Conservation (phyloP, 1,140 invertebrate species). For the Sinella curviseta region DNA sequence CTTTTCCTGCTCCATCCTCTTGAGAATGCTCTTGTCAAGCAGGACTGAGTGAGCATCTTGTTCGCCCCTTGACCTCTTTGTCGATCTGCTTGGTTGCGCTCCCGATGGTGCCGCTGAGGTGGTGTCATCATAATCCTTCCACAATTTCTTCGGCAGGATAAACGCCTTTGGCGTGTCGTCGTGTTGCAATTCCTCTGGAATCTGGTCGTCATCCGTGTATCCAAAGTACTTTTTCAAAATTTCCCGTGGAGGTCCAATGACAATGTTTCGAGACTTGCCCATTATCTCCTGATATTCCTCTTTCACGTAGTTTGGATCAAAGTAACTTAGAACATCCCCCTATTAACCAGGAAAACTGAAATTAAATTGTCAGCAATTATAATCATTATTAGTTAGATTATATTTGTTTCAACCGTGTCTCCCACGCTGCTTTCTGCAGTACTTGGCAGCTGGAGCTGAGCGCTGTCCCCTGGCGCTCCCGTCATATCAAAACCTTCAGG, state of each 20-base stretch:
- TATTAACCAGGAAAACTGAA: too few relatives aligned
- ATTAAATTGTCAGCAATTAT: not conserved
- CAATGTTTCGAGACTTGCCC: slow-evolving; percentile 4
- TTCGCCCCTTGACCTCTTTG: too few relatives aligned
- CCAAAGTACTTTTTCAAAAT: slow-evolving; percentile 4
- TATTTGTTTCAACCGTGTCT: not conserved
- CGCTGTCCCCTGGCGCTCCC: too few relatives aligned
- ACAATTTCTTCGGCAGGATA: not conserved
- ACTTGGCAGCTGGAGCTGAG: too few relatives aligned
- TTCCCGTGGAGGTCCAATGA: not conserved
- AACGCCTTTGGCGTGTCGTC: not conserved
- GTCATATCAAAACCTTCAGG: too few relatives aligned
- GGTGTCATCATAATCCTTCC: slow-evolving; percentile 4
- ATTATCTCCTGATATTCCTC: not conserved
- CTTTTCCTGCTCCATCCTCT: not conserved
- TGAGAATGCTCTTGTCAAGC: not conserved
- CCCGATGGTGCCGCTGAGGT: not conserved
- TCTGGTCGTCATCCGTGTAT: not conserved
- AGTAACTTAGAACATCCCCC: slow-evolving; percentile 7
- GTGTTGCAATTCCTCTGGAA: not conserved
- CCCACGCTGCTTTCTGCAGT: too few relatives aligned
- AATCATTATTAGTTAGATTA: not conserved
- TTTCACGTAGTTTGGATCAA: not conserved
- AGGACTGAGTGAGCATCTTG: too few relatives aligned
- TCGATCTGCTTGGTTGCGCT: not conserved